These are phyloP conservation scores for Pelvicachromis taeniatus DNA, from an alignment of 2,113 vertebrate genomes.

Conservation along the genomic window DNA sequence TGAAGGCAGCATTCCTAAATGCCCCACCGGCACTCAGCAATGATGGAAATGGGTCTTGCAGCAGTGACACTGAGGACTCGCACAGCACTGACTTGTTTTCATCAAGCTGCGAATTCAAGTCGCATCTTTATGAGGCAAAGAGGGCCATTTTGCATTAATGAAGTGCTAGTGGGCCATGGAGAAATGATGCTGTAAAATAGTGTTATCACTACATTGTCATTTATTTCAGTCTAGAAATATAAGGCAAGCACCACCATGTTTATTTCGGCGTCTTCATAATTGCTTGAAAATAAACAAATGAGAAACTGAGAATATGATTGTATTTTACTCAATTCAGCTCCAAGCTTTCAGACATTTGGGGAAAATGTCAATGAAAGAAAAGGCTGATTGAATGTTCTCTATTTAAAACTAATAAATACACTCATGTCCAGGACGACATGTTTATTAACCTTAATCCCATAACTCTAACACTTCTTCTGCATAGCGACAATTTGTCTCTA, in stretches of 20 bases:
- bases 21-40: constrained; percentile 48
- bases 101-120: background rate
- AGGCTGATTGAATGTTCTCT: constrained; percentile 60
- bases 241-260: constrained; percentile 48
- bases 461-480: constrained; percentile 21
- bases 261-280: constrained; percentile 58
- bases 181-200: constrained; percentile 77
- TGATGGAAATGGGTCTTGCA: constrained; percentile 54
- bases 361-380: constrained; percentile 72
- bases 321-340: constrained; percentile 45
- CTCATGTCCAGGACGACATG: constrained; percentile 11
- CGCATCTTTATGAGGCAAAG: constrained; percentile 16
- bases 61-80: background rate
- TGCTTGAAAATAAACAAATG: constrained; percentile 69
- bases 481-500: background rate
- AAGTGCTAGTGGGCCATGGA: constrained; percentile 41
- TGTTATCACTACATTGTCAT: constrained; percentile 77
- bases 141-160: constrained; percentile 54
- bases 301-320: constrained; percentile 49
- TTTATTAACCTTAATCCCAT: constrained; percentile 45
- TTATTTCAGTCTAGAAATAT: constrained; percentile 60
- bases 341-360: constrained; percentile 73
- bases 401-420: constrained; percentile 56
- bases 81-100: background rate
- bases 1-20: constrained; percentile 71